These are phyloP conservation scores for Cavia aperea DNA, from an alignment of 2,113 vertebrate species.

Conservation along the genomic window DNA sequence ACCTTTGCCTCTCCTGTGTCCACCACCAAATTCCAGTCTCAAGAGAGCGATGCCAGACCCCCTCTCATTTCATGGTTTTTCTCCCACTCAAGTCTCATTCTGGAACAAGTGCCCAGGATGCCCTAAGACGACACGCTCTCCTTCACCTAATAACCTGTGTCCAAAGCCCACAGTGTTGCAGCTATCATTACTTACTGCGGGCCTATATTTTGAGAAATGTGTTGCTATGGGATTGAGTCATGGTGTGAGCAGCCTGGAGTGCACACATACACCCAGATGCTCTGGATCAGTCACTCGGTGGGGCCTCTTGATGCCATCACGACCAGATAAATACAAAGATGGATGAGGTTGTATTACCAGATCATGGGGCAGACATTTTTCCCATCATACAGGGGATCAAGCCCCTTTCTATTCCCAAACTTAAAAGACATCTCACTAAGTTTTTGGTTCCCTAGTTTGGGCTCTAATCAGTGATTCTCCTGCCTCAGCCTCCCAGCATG, in stretches of 20 bases:
- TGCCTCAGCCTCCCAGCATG: neutral
- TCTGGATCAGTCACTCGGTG: neutral
- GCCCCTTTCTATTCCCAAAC: neutral
- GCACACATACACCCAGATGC: neutral
- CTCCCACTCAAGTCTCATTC: neutral
- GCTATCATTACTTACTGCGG: neutral
- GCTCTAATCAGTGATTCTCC: neutral
- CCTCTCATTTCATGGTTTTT: neutral
- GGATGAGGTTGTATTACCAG: neutral
- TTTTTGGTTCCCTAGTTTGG: neutral
- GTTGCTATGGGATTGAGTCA: neutral
- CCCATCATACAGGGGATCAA: neutral
- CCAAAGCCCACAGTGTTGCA: neutral
- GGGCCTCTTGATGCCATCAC: neutral
- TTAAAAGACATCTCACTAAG: neutral
- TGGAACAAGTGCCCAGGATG: neutral
- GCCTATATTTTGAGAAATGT: neutral
- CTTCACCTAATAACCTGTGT: neutral
- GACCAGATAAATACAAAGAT: neutral
- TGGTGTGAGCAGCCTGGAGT: neutral
- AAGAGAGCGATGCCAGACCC: neutral
- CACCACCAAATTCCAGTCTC: neutral
- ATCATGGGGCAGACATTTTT: neutral
- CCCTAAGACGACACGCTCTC: no score
- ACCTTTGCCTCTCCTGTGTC: neutral